Conservation (phyloP, 2,888 invertebrate species). For the Rotaria sp. region DNA sequence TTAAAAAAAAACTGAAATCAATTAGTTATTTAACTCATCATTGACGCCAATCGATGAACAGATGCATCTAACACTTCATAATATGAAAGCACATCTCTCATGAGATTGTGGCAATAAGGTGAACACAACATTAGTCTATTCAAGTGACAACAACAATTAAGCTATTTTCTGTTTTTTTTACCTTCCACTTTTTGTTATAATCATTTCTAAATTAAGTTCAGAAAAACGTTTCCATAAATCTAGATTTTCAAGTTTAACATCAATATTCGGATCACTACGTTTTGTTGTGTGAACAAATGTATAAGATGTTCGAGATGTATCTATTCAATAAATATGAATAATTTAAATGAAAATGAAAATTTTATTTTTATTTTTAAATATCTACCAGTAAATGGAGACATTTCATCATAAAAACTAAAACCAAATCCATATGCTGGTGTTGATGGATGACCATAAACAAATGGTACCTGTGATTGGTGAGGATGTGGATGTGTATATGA, state of each 20-base stretch:
- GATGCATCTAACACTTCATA: neutral
- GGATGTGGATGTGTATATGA: neutral
- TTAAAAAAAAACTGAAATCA: no score
- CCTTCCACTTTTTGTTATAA: slow-evolving; percentile 57
- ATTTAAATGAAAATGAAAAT: neutral
- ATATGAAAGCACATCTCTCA: neutral
- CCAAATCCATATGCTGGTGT: slow-evolving; percentile 7
- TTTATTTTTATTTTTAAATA: neutral
- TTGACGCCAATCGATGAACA: neutral
- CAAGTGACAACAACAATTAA: no score
- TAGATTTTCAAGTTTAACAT: slow-evolving; percentile 55
- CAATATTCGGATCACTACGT: slow-evolving; percentile 49
- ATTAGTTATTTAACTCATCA: no score
- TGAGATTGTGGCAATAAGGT: neutral
- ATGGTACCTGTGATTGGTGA: neutral
- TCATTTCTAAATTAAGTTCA: slow-evolving; percentile 57
- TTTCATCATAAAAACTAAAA: slow-evolving; percentile 19
- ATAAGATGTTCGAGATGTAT: neutral
- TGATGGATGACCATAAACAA: neutral
- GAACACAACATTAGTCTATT: no score
- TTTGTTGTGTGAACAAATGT: neutral
- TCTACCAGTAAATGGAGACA: slow-evolving; percentile 6
- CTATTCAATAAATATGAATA: neutral
- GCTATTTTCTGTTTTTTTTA: neutral
- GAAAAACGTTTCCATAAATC: slow-evolving; percentile 57